Evolutionary conservation across 2,113 vertebrate genomes (phyloP).

Genomic region (rabbit (Oryctolagus cuniculus)): mOryCun1.1 NC_091443.1:81284001-81284500

Average conservation of each 20-base stretch:
- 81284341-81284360: background rate
- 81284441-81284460: background rate
- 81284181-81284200: background rate
- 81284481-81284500: background rate
- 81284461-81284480: background rate
- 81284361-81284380: background rate
- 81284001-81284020: conserved; percentile 16
- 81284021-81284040: background rate
- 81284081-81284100: background rate
- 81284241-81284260: background rate
- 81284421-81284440: background rate
- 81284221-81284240: background rate
- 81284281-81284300: background rate
- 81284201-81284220: background rate
- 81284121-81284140: background rate
- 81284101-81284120: conserved; percentile 44
- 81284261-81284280: background rate
- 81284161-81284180: background rate
- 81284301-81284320: background rate
- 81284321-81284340: background rate
- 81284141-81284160: background rate
- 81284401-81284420: conserved; percentile 40
- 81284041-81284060: conserved; percentile 22
- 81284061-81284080: background rate
- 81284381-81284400: background rate